Base-by-base conservation (phyloP, 37 sponge, comb jelly and placozoan genomes). In the Ianthella basta region DNA sequence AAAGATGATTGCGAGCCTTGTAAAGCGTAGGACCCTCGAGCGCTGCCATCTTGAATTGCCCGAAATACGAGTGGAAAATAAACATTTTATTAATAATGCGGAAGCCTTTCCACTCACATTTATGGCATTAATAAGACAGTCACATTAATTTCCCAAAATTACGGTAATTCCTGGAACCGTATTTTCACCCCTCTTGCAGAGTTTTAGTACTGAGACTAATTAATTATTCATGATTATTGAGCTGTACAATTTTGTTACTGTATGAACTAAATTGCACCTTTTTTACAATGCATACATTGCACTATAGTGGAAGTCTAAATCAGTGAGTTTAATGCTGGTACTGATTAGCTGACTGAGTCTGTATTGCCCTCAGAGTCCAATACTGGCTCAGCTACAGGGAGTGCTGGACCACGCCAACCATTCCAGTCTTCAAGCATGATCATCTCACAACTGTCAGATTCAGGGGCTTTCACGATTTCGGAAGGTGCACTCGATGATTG, bases 121-220 rank as follows among this genome's bases (percentile, higher is more conserved):
- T n/a, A n/a, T n/a, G n/a, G n/a, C n/a, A n/a, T n/a, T n/a, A n/a
- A n/a, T n/a, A n/a, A n/a, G n/a, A n/a, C n/a, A n/a, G n/a, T n/a
- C n/a, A n/a, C n/a, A n/a, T n/a, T n/a, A n/a, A n/a, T n/a, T n/a
- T n/a, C n/a, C n/a, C n/a, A n/a, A n/a, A n/a, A n/a, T n/a, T n/a
- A n/a, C n/a, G n/a, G n/a, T n/a, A n/a, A n/a, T n/a, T n/a, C n/a
- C n/a, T n/a, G n/a, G n/a, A n/a, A n/a, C n/a, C n/a, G n/a, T n/a
- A n/a, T n/a, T n/a, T n/a, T n/a, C n/a, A n/a, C n/a, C n/a, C n/a
- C n/a, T n/a, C n/a, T n/a, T n/a, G n/a, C n/a, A n/a, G n/a, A n/a
- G n/a, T n/a, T n/a, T n/a, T n/a, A n/a, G n/a, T n/a, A n/a, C 38
- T 72, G 74, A 72, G 23, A 72, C 37, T 72, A 10, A 72, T 72